Evolutionary conservation across 2,888 invertebrate species (phyloP).

Genomic region (Phymatocera aterrima): DNA sequence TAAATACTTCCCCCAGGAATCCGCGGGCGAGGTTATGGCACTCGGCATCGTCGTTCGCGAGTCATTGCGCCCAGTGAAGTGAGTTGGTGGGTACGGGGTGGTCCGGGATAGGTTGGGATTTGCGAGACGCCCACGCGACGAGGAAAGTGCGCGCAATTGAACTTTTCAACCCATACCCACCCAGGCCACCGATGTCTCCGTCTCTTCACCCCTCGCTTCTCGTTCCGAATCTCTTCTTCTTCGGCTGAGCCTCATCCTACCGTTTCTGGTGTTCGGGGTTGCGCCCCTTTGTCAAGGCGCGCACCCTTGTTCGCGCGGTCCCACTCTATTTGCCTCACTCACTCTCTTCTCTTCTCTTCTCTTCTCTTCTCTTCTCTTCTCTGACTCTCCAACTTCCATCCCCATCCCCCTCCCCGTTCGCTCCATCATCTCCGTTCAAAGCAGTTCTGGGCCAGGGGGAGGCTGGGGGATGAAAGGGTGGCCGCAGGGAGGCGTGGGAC

Average conservation of each 20-base stretch:
- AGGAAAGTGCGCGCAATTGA: constrained; percentile 74
- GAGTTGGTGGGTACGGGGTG: constrained; percentile 26
- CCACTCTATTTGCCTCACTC: constrained; percentile 66
- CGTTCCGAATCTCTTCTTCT: constrained; percentile 52
- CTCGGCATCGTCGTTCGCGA: constrained; percentile 48
- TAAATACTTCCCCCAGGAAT: constrained; percentile 44
- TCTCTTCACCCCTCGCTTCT: constrained; percentile 53
- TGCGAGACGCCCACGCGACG: constrained; percentile 70
- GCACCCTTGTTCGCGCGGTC: constrained; percentile 72
- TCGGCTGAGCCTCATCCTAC: constrained; percentile 37
- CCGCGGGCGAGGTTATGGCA: constrained; percentile 42
- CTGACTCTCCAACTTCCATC: constrained; percentile 48
- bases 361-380: constrained; percentile 57
- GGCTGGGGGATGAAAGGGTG: constrained; percentile 14
- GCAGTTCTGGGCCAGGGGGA: constrained; percentile 51
- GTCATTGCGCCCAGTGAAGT: constrained; percentile 41
- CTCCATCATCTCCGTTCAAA: constrained; percentile 65
- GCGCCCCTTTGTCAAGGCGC: constrained; percentile 70
- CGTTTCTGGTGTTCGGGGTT: constrained; percentile 57
- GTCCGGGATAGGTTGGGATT: constrained; percentile 57
- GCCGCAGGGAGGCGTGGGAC: constrained; percentile 39
- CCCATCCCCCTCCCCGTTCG: constrained; percentile 61
- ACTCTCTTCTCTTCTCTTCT: constrained; percentile 62
- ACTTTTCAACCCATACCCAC: constrained; percentile 70
- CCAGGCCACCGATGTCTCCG: constrained; percentile 55